Percentiles rank a stretch among this genome's conserved stretches.
Conservation (phyloP, 2,888 invertebrate species). For the Cephus pulcher region DNA sequence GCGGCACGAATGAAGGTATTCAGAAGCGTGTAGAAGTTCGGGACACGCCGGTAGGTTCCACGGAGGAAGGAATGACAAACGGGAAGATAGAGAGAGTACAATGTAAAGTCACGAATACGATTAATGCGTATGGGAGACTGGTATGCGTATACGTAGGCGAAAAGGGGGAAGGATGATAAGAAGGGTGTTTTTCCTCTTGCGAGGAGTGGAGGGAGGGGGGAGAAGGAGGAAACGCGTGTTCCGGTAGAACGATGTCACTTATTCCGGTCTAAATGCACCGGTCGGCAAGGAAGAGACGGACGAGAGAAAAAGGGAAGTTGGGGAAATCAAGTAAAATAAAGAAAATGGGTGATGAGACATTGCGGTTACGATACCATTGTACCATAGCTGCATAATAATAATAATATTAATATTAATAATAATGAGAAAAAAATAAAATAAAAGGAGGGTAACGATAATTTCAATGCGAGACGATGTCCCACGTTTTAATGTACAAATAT, state of each 20-base stretch:
- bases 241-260: background rate
- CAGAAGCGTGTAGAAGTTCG: background rate
- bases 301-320: background rate
- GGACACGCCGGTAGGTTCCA: too few species aligned
- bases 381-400: conserved; percentile 60
- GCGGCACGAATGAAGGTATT: background rate
- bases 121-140: background rate
- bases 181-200: background rate
- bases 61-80: background rate
- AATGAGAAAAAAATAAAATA: conserved; percentile 13
- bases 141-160: background rate
- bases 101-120: background rate
- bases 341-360: conserved; percentile 54
- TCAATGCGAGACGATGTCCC: conserved; percentile 56
- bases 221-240: background rate
- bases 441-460: conserved; percentile 55
- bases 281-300: background rate
- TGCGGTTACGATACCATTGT: conserved; percentile 63
- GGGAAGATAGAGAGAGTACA: background rate
- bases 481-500: conserved; percentile 64
- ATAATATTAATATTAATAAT: conserved; percentile 4
- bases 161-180: background rate
- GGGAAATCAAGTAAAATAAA: background rate
- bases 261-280: background rate
- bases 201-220: background rate